These are phyloP conservation scores for Dorcus hopei DNA, from an alignment of 2,888 invertebrate species.

Conservation along the genomic window DNA sequence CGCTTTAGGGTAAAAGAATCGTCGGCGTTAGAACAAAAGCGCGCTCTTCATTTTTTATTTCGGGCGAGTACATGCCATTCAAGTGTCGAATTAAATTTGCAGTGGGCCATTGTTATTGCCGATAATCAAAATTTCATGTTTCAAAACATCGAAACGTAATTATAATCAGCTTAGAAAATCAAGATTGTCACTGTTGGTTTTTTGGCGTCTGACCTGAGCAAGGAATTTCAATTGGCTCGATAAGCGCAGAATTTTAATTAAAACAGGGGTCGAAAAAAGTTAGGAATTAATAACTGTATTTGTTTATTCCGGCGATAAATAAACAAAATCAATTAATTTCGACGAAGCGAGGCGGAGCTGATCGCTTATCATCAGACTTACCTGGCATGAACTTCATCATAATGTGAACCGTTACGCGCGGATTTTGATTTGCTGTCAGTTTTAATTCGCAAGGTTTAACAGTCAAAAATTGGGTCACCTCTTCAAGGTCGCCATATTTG, in stretches of 20 bases:
- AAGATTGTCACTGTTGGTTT: too few species aligned
- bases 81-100: neutral
- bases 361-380: neutral
- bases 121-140: too few species aligned
- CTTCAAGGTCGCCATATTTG: neutral
- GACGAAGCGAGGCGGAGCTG: neutral
- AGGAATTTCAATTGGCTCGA: too few species aligned
- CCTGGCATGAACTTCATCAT: neutral
- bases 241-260: too few species aligned
- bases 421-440: neutral
- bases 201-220: too few species aligned
- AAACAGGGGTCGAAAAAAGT: neutral
- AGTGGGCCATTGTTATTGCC: neutral
- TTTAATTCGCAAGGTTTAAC: slow-evolving; percentile 1
- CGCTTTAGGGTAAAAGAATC: neutral
- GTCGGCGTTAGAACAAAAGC: neutral
- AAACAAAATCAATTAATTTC: slow-evolving; percentile 1
- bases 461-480: neutral
- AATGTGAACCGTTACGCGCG: neutral
- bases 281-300: neutral
- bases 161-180: too few species aligned
- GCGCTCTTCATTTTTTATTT: neutral
- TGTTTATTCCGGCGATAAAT: neutral
- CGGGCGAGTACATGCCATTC: slow-evolving; percentile 1
- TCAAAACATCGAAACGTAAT: too few species aligned